These are phyloP conservation scores for Brachionus rotundiformis DNA, from an alignment of 1,140 invertebrate species.

Conservation along the genomic window DNA sequence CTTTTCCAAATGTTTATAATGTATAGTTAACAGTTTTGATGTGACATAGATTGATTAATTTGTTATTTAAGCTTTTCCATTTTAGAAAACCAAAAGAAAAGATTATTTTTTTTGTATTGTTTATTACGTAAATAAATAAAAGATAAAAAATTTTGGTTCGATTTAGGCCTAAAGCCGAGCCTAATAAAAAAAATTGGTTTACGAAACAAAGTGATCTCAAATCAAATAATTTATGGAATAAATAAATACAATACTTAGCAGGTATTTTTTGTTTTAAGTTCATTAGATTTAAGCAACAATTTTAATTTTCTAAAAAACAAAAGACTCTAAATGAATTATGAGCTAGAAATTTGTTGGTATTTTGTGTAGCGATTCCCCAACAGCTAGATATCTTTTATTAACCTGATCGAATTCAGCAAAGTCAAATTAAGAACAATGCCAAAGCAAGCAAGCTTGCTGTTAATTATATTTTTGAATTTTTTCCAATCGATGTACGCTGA, in stretches of 20 bases:
- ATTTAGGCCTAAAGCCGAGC: conserved; percentile 12
- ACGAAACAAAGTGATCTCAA: neutral
- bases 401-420: conserved; percentile 19
- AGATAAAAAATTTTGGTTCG: neutral
- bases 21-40: neutral
- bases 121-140: conserved; percentile 22
- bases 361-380: conserved; percentile 9
- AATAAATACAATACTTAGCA: conserved; percentile 34
- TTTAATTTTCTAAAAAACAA: neutral
- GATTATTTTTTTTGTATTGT: neutral
- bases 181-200: neutral
- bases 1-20: neutral
- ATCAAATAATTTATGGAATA: conserved; percentile 1
- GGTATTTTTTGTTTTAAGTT: conserved; percentile 33
- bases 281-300: conserved; percentile 12
- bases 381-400: conserved; percentile 19
- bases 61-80: neutral
- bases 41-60: neutral
- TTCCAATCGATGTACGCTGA: neutral
- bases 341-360: conserved; percentile 14
- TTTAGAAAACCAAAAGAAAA: neutral
- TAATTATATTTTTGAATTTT: neutral
- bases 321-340: conserved; percentile 5
- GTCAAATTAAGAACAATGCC: conserved; percentile 3
- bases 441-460: neutral